Base-by-base conservation (phyloP, 2,888 invertebrate species). In the Scotopteryx bipunctaria region DNA sequence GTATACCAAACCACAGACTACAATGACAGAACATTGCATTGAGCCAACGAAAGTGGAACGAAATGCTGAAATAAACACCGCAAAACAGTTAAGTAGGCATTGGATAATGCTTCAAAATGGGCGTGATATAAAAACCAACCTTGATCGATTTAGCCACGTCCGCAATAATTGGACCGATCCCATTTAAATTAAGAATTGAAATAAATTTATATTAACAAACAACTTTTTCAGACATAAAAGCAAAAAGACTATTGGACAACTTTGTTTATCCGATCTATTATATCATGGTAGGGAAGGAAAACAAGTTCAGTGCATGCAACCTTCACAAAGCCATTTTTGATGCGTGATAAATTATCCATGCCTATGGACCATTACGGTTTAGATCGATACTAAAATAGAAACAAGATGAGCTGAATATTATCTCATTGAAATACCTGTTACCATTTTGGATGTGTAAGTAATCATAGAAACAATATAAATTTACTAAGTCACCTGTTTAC, bases 11-110 rank as follows among this genome's bases (percentile, higher is more conserved):
- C 23, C 32, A 8, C 31, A 46, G 25, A 21, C 19, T 32, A 32
- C 15, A 52, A 37, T 31, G 17, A 35, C 16, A 41, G 29, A 41
- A 29, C 25, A 31, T 41, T 32, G 67, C 59, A 57, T 57, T 40
- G 50, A 43, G 21, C 17, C 67, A 74, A 71, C 69, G 80, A 86
- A 82, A 86, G 85, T 87, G 83, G 83, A 83, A 81, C 86, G 78
- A 76, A 80, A 63, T 61, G 68, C 63, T 75, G 56, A 79, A 80
- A 77, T 73, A 69, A 70, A 71, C 27, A 69, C 67, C 62, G 67
- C 69, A 64, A 73, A 70, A 65, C 75, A 71, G 71, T 71, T 73
- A 75, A n/a, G n/a, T n/a, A n/a, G n/a, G n/a, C n/a, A n/a, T 67
- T 67, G 69, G 66, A 69, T 69, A 67, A 69, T 67, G 46, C 52